Conservation (phyloP, 1,140 invertebrate species). For the Atta texana region DNA sequence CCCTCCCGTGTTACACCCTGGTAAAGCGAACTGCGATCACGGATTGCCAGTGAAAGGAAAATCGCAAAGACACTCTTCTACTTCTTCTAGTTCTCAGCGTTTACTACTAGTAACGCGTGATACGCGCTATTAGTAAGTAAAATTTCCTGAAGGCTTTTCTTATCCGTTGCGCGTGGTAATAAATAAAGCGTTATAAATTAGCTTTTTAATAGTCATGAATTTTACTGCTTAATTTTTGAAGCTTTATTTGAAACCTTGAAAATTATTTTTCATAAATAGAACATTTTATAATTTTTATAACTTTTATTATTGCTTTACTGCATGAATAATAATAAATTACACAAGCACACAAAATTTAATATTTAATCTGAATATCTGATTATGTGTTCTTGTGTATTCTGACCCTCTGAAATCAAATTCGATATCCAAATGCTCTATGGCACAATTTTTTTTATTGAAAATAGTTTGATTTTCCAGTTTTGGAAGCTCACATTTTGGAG, state of each 20-base stretch:
- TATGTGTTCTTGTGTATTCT: no score
- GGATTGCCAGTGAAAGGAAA: constrained; percentile 50
- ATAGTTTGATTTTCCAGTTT: no score
- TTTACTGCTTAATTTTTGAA: background rate
- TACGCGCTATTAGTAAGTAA: background rate
- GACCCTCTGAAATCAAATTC: no score
- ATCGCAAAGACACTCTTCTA: constrained; percentile 34
- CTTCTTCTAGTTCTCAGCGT: constrained; percentile 17
- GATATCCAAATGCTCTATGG: no score
- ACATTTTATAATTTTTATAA: background rate
- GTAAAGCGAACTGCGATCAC: background rate
- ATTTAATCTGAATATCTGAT: no score
- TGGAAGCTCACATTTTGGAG: no score
- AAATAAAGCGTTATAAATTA: background rate
- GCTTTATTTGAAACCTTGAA: background rate
- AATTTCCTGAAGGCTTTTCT: background rate
- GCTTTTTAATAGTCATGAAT: background rate
- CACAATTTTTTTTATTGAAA: background rate
- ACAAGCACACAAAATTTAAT: no score
- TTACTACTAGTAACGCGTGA: background rate
- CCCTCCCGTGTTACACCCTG: background rate
- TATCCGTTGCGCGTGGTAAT: constrained; percentile 8
- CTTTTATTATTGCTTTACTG: background rate
- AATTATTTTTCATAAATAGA: background rate
- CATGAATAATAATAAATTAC: background rate